Evolutionary conservation across 2,888 invertebrate species (phyloP), one percentile per base, ranked within the genome.

Genomic region (Elmis aenea): DNA sequence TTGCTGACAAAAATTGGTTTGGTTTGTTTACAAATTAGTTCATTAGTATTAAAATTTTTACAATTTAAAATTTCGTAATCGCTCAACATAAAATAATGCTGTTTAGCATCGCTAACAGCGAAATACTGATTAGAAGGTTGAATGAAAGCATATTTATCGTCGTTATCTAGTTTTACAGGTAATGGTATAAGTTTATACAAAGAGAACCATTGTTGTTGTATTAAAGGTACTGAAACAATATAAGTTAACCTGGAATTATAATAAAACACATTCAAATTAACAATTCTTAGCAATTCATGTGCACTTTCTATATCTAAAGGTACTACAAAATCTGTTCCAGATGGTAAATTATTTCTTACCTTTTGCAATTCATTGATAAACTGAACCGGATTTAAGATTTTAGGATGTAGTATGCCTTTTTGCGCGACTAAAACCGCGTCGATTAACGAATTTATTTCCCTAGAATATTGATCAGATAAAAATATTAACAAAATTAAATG

Each of bases 151-250:
- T 10, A 22, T 22, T 4, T 22, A 22, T 22, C 11, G 9, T 9
- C 9, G n/a, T n/a, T n/a, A 3, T 9, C 9, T 22, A 22, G 9
- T 22, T 9, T 11, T 10, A 10, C 10, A 2, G 22, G 8, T 10
- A 22, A 22, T 4, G 22, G 22, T 22, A 22, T 10, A 22, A 22
- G 9, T 22, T 22, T 22, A 5, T 22, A 22, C 9, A 22, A 9
- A 4, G n/a, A 22, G 11, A 10, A 3, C 11, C 9, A 11, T 22
- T 22, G 22, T 10, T 11, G 9, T 22, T 22, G 10, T 22, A 22
- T 22, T 4, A 22, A 10, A 8, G 22, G 22, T 9, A 22, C 11
- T 10, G 9, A 10, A 22, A 22, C 11, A 11, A 22, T 22, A 22
- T 22, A 22, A 22, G 11, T 22, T 4, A 22, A 11, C 3, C 22